Conservation (phyloP, 2,888 invertebrate species). For the Aleiodes testaceus region DNA sequence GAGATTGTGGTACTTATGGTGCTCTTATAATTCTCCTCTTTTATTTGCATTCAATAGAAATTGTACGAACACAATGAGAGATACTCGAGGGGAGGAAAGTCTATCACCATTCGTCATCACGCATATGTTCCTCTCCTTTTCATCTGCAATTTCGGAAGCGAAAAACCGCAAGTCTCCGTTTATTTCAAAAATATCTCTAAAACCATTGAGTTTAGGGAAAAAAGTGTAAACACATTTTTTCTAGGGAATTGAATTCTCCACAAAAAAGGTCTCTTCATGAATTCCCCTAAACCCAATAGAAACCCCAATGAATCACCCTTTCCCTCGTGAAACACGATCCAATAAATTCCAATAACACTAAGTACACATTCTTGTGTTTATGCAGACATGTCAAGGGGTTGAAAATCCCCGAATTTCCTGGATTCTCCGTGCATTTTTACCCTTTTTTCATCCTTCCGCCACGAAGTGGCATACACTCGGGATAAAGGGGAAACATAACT, state of each 20-base stretch:
- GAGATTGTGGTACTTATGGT: slow-evolving; percentile 23
- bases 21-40: slow-evolving; percentile 9
- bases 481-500: slow-evolving; percentile 49
- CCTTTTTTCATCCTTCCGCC: slow-evolving; percentile 60
- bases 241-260: too few relatives aligned
- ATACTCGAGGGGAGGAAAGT: slow-evolving; percentile 20
- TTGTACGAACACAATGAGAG: not conserved
- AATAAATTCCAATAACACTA: slow-evolving; percentile 23
- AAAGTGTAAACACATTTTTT: too few relatives aligned
- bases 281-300: not conserved
- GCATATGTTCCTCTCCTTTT: slow-evolving; percentile 58
- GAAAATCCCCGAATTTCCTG: slow-evolving; percentile 29
- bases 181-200: too few relatives aligned
- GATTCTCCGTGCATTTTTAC: slow-evolving; percentile 31
- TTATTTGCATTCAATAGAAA: slow-evolving; percentile 10
- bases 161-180: too few relatives aligned
- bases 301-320: slow-evolving; percentile 27
- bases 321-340: slow-evolving; percentile 31
- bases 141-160: slow-evolving; percentile 19
- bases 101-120: slow-evolving; percentile 59
- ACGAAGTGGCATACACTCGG: slow-evolving; percentile 53
- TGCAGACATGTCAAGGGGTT: slow-evolving; percentile 7
- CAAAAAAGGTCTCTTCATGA: too few relatives aligned
- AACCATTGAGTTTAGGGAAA: not conserved
- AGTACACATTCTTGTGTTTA: slow-evolving; percentile 25